These are phyloP conservation scores for Thysanoteuthis rhombus DNA, from an alignment of 2,888 invertebrate species.

Conservation along the genomic window DNA sequence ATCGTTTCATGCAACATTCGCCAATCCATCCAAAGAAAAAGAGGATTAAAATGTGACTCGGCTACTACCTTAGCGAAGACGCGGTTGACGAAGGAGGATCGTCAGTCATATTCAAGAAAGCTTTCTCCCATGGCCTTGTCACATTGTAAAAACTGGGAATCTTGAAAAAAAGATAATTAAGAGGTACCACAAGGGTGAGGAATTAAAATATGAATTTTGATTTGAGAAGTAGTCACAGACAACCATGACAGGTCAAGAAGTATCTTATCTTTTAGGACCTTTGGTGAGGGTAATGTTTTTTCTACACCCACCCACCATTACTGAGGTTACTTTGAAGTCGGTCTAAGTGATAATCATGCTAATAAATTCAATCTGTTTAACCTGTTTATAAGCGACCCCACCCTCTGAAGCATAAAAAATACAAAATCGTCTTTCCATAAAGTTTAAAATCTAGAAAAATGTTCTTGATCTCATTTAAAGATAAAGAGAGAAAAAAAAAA, in stretches of 20 bases:
- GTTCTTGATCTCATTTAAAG: too few species aligned
- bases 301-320: too few species aligned
- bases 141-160: conserved; percentile 24
- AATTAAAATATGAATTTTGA: not conserved
- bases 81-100: conserved; percentile 16
- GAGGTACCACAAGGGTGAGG: not conserved
- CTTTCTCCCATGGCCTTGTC: conserved; percentile 18
- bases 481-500: too few species aligned
- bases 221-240: not conserved
- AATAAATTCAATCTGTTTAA: too few species aligned
- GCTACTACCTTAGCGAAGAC: conserved; percentile 15
- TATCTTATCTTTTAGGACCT: not conserved
- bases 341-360: too few species aligned
- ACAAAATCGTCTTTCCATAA: too few species aligned
- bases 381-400: too few species aligned
- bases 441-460: too few species aligned
- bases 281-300: not conserved
- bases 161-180: not conserved
- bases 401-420: too few species aligned
- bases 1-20: not conserved
- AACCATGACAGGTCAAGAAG: not conserved
- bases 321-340: too few species aligned
- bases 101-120: not conserved
- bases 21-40: not conserved
- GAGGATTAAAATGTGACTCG: not conserved